Evolutionary conservation across 2,797 vertebrate genomes (phyloP).

Genomic region (Chelidonichthys spinosus): DNA sequence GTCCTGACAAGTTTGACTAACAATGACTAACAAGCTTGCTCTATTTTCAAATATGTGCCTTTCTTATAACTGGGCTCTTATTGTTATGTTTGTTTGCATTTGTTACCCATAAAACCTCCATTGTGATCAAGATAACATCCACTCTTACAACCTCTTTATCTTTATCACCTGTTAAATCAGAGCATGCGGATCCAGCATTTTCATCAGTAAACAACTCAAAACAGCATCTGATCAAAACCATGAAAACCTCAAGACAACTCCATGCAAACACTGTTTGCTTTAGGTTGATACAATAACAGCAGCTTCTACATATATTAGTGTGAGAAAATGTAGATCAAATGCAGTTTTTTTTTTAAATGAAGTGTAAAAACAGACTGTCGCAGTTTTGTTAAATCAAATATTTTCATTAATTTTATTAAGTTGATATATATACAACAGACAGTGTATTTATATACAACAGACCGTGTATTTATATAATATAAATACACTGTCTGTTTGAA

Average conservation of each 20-base stretch:
- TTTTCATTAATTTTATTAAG: no score
- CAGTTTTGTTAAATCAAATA: no score
- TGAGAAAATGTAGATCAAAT: background rate
- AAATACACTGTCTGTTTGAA: no score
- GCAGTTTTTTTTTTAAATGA: background rate
- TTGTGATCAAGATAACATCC: conserved; percentile 7
- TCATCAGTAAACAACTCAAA: conserved; percentile 28
- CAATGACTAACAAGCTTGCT: conserved; percentile 37
- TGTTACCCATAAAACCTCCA: background rate
- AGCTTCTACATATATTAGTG: background rate
- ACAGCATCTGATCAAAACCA: background rate
- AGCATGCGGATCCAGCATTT: conserved; percentile 8
- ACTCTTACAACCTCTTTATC: conserved; percentile 16
- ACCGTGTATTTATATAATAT: no score
- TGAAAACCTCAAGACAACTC: background rate
- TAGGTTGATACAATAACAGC: background rate
- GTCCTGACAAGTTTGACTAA: conserved; percentile 32
- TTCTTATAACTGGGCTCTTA: background rate
- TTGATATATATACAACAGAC: no score
- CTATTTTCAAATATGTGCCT: conserved; percentile 12
- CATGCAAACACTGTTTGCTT: conserved; percentile 6
- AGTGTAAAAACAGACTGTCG: no score
- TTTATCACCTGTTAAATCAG: conserved; percentile 15
- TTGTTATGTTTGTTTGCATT: conserved; percentile 10
- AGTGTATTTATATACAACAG: no score